A percentile compares a stretch with the other conserved stretches of the same genome.
Conservation (phyloP, 53 echinoderm and acorn worm species). For the Echinometra lucunter region DNA sequence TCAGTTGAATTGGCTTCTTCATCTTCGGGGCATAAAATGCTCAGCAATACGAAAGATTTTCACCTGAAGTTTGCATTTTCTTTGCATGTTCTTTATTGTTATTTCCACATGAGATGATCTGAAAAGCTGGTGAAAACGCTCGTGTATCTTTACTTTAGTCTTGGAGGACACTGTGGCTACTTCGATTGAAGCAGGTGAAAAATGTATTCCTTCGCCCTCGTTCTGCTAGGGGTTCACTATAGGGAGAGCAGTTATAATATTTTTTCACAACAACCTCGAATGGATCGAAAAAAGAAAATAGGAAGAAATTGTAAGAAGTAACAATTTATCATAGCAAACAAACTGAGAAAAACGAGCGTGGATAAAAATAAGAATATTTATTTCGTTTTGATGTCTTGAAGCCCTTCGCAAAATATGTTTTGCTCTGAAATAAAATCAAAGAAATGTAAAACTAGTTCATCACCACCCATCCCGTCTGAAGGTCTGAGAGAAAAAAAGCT, state of each 20-base stretch:
- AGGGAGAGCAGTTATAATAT: neutral
- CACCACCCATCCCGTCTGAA: too few relatives aligned
- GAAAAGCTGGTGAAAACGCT: neutral
- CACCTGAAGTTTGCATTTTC: neutral
- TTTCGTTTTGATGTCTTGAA: too few relatives aligned
- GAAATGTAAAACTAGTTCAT: too few relatives aligned
- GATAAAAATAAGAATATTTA: too few relatives aligned
- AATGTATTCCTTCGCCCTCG: neutral
- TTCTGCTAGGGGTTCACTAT: neutral
- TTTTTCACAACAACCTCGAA: neutral
- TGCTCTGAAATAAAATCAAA: too few relatives aligned
- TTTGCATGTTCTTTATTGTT: conserved; percentile 6
- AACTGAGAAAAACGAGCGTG: too few relatives aligned
- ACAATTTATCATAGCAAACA: too few relatives aligned
- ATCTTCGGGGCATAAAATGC: neutral
- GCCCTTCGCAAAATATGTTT: too few relatives aligned
- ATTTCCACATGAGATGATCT: conserved; percentile 4
- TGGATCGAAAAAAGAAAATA: too few relatives aligned
- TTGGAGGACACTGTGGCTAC: neutral
- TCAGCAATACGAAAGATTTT: neutral
- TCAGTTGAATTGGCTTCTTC: too few relatives aligned
- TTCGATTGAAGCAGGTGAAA: conserved; percentile 17
- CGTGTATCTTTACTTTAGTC: neutral
- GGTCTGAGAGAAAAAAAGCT: neutral
- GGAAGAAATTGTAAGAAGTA: too few relatives aligned